Base-by-base conservation (phyloP, 1,140 invertebrate genomes). In the Drosophila truncata region DNA sequence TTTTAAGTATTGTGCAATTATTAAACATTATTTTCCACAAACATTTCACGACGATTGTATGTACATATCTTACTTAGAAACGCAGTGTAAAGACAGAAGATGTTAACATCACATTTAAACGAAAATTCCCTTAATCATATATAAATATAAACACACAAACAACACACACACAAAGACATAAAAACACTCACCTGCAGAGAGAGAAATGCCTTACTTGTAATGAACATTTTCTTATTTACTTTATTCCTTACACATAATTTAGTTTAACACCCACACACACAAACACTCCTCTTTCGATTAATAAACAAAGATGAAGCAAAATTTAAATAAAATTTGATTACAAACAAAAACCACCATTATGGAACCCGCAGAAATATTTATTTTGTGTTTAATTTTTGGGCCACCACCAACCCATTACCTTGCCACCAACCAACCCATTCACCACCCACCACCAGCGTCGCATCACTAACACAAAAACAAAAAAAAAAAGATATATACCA, bases 1-100 rank as follows among this genome's bases (percentile, higher is more conserved):
- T 74, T 80, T 81, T 88, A 88, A 88, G 84, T 78, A 81, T 81
- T 88, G 78, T 84, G 73, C 80, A 88, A 78, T 88, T 81, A 65
- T 81, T 67, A 70, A 74, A 74, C 72, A 72, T 67, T 64, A 50
- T 52, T 59, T 39, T 73, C 64, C 62, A 57, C 35, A 46, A 58
- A 64, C 57, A 80, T 76, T 76, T 71, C 31, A 80, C 58, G 25
- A 71, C 49, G 27, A 70, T 67, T 83, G 25, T 61, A 66, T 83
- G 80, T 83, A 71, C 64, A 82, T 82, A 82, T 72, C 52, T 54
- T 42, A 83, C 44, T 44, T 60, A 82, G 44, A 62, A 78, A 70
- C 52, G 74, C 76, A 62, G 46, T 70, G 61, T 73, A 82, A 72
- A 82, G 79, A 82, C 66, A 82, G 74, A 61, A 52, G 47, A 60